Evolutionary conservation across 2,888 invertebrate species (phyloP).

Genomic region (Venustoraphidia nigricollis): DNA sequence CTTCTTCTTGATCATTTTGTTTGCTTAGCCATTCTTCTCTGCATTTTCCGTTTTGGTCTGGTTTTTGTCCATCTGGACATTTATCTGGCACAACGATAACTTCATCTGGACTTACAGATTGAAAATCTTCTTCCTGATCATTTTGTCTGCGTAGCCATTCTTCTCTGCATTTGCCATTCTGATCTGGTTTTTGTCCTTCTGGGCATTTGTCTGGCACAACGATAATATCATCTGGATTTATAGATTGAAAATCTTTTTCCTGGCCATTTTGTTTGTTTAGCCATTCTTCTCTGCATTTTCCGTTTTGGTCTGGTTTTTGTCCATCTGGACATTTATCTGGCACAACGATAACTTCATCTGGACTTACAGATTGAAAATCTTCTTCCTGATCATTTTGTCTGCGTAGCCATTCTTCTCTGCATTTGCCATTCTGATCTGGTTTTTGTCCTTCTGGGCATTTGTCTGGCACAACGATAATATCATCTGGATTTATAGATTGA

Average conservation of each 20-base stretch:
- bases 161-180: not conserved
- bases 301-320: not conserved
- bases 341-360: not conserved
- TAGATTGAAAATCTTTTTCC: no score
- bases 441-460: not conserved
- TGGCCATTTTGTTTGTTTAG: no score
- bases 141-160: no score
- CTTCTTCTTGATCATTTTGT: no score
- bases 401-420: not conserved
- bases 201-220: not conserved
- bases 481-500: not conserved
- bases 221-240: not conserved
- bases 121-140: no score
- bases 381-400: not conserved
- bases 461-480: not conserved
- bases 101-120: no score
- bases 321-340: constrained; percentile 1
- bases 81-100: not conserved
- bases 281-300: not conserved
- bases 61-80: not conserved
- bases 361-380: not conserved
- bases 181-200: not conserved
- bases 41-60: not conserved
- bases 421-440: not conserved
- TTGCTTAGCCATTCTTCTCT: not conserved